Evolutionary conservation across 2,888 invertebrate genomes (phyloP), one percentile per base, ranked within the genome.

Genomic region (Conops quadrifasciatus): DNA sequence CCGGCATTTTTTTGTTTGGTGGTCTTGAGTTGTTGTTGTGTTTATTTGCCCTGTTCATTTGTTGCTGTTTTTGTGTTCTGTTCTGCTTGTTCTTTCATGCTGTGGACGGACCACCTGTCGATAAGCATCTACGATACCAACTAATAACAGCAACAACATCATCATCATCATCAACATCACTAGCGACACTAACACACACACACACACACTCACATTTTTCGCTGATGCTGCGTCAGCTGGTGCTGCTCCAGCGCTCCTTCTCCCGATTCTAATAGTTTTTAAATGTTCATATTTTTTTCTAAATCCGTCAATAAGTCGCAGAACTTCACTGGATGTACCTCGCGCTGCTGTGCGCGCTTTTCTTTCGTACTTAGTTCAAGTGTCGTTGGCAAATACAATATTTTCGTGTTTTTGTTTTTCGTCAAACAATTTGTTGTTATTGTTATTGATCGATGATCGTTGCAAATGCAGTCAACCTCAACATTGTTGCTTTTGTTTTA

Each of bases 261-360:
- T 24, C 15, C 58, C 15, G 58, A 58, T 71, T 72, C 58, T 72
- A 68, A 73, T 72, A 28, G 79, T 83, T 82, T 82, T 83, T 80
- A 79, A 83, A 83, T 81, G 81, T 84, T 83, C 82, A 81, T 79
- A 80, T 79, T 80, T 80, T 79, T 79, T 83, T 79, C 78, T 76
- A 80, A 78, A 77, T 75, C 82, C 80, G 83, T 82, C 83, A 83
- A 83, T 83, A 79, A 78, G 79, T 79, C 78, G 80, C 75, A 80
- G 83, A 81, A 80, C 81, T 80, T 80, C 83, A 81, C 79, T 78
- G 80, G 83, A 83, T 79, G 84, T 83, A 84, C 81, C 82, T 82
- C 81, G 80, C 72, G 76, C 70, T 36, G 9, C 9, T 9, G 77
- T 21, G 19, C 26, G 56, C 30, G 56, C n/a, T 36, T 36, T 36